Percentiles rank a stretch among this genome's conserved stretches.
These are phyloP conservation scores for Aselliscus stoliczkanus DNA, from an alignment of 2,797 vertebrate genomes.

Conservation along the genomic window DNA sequence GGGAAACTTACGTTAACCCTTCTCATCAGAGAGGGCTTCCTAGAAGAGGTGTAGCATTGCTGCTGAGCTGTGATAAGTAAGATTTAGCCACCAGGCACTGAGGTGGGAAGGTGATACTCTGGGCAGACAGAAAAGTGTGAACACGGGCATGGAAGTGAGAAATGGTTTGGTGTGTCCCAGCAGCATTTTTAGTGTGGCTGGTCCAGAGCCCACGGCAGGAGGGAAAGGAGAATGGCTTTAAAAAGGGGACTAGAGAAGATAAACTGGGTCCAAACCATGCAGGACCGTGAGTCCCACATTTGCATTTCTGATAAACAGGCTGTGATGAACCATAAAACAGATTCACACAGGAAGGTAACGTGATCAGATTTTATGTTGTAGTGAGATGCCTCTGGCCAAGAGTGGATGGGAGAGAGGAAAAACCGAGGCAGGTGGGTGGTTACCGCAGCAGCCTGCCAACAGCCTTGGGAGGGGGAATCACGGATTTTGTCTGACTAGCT, in stretches of 20 bases:
- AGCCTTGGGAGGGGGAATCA: background rate
- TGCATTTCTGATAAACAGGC: background rate
- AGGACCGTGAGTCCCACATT: background rate
- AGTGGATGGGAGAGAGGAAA: background rate
- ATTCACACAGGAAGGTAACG: background rate
- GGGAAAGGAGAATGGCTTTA: background rate
- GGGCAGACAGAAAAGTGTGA: background rate
- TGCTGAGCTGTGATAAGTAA: no score
- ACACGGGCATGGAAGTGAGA: background rate
- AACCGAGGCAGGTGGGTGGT: background rate
- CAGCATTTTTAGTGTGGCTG: background rate
- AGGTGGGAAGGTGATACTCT: background rate
- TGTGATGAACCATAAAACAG: background rate
- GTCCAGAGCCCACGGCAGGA: background rate
- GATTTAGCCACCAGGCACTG: background rate
- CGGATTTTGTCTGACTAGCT: accelerated
- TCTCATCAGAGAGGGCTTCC: background rate
- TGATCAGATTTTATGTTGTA: background rate
- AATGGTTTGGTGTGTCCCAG: accelerated
- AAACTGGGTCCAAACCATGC: no score
- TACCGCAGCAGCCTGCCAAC: background rate
- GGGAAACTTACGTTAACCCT: no score
- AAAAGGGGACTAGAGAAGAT: background rate
- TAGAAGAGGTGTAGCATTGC: accelerated
- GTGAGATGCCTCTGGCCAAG: background rate